Conservation (phyloP, 2,113 vertebrate species). For the mouse (Mus musculus) region DNA sequence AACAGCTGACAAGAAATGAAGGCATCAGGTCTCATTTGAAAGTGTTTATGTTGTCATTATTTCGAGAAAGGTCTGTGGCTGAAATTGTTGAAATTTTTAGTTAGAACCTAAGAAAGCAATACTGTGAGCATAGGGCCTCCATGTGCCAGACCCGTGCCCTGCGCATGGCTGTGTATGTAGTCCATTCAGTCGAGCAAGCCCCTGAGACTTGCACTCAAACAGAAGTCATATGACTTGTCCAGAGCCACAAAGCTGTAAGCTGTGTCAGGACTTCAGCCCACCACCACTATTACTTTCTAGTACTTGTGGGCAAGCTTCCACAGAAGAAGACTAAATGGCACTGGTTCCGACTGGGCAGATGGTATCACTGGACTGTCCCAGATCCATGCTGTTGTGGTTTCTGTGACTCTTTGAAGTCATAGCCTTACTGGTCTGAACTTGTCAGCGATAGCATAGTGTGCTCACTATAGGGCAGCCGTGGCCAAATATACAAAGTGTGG, state of each 20-base stretch:
- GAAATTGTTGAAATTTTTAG: not conserved
- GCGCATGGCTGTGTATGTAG: not conserved
- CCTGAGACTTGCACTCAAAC: not conserved
- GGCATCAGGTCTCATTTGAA: not conserved
- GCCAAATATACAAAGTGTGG: not conserved
- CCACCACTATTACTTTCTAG: not conserved
- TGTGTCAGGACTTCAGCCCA: not conserved
- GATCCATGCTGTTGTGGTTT: not conserved
- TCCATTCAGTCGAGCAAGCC: not conserved
- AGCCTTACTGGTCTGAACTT: not conserved
- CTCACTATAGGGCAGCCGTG: not conserved
- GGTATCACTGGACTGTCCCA: not conserved
- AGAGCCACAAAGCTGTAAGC: not conserved
- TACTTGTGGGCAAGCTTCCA: not conserved
- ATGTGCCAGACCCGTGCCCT: not conserved
- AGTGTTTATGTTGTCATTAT: not conserved
- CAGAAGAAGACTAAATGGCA: not conserved
- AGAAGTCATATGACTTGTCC: not conserved
- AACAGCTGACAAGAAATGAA: not conserved
- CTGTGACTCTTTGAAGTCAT: not conserved
- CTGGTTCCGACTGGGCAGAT: not conserved
- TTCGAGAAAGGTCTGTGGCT: not conserved
- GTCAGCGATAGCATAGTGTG: not conserved
- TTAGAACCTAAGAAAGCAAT: not conserved
- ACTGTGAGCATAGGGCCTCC: not conserved